Base-by-base conservation (phyloP, 92 coral and sea anemone genomes). In the Virgularia gustaviana region DNA sequence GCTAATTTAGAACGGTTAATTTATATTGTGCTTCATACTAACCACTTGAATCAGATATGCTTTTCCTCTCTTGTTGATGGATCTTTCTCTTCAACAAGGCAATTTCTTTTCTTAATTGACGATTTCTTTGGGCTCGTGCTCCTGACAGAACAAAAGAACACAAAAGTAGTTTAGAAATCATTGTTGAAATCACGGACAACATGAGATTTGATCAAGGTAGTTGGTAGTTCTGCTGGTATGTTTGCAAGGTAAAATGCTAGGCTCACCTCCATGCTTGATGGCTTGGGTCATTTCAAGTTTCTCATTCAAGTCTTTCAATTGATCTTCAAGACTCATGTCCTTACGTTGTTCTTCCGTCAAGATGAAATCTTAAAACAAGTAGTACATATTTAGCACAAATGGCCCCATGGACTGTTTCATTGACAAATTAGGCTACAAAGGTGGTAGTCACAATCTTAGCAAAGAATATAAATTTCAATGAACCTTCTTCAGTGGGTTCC, bases 221-320 rank as follows among this genome's bases (percentile, higher is more conserved):
- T n/a, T n/a, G n/a, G n/a, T n/a, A n/a, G n/a, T n/a, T n/a, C n/a
- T n/a, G n/a, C n/a, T n/a, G n/a, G n/a, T n/a, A n/a, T n/a, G n/a
- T n/a, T n/a, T n/a, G n/a, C n/a, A n/a, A n/a, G n/a, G n/a, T n/a
- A n/a, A n/a, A n/a, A n/a, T n/a, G n/a, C n/a, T n/a, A 2, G 9
- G 23, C 68, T 22, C 62, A 94, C 96, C 89, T 79, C 99, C 96
- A 80, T 87, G 92, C 71, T 94, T 94, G 63, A 94, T 94, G 41
- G 99, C 96, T 32, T 94, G 99, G 10, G 99, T 94, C 99, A 94
- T 94, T 68, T 89, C 99, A 36, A 87, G 88, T 64, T 94, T 94
- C 42, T 94, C 99, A 30, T 80, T 81, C 41, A 94, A 71, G 57
- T 94, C 99, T 67, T 84, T 89, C 36, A 89, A 76, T 63, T 94